Percentiles rank a stretch among this genome's conserved stretches.
Evolutionary conservation across 2,113 vertebrate genomes (phyloP).

Genomic region (Okapia johnstoni): DNA sequence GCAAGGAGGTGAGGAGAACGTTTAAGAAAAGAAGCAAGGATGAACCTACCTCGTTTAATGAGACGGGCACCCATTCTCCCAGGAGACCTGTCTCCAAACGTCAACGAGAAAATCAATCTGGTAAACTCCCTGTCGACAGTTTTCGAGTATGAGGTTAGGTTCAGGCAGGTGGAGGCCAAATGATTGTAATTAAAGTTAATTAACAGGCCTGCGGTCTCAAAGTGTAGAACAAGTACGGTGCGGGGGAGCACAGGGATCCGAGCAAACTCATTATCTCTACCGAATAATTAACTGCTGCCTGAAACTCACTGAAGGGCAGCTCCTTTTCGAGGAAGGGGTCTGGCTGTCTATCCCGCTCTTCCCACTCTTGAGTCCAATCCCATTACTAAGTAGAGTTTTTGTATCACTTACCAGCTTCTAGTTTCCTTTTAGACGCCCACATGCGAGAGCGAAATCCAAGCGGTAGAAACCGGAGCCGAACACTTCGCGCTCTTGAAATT

Average conservation of each 20-base stretch:
- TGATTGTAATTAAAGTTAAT: constrained; percentile 44
- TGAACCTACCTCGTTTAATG: constrained; percentile 35
- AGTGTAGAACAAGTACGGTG: neutral
- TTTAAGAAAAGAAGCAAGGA: neutral
- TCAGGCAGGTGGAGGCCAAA: constrained; percentile 53
- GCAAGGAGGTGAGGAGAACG: neutral
- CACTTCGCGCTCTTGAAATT: neutral
- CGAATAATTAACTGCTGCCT: neutral
- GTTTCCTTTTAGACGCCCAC: constrained; percentile 58
- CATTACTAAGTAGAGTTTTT: neutral
- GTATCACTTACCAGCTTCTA: constrained; percentile 35
- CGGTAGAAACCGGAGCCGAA: neutral
- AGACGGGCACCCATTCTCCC: neutral
- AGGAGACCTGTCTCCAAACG: neutral
- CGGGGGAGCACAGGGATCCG: neutral
- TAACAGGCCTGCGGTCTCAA: constrained; percentile 15
- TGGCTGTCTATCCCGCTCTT: neutral
- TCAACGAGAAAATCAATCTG: neutral
- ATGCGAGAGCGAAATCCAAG: neutral
- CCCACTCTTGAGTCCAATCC: neutral
- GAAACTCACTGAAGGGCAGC: neutral
- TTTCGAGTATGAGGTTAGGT: neutral
- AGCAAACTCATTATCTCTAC: neutral
- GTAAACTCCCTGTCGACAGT: neutral
- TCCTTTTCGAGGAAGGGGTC: neutral